A percentile compares a stretch with the other conserved stretches of the same genome.
phyloP scores from a whole-genome alignment of 2,113 vertebrate genomes.

The Tor tambroides region DNA sequence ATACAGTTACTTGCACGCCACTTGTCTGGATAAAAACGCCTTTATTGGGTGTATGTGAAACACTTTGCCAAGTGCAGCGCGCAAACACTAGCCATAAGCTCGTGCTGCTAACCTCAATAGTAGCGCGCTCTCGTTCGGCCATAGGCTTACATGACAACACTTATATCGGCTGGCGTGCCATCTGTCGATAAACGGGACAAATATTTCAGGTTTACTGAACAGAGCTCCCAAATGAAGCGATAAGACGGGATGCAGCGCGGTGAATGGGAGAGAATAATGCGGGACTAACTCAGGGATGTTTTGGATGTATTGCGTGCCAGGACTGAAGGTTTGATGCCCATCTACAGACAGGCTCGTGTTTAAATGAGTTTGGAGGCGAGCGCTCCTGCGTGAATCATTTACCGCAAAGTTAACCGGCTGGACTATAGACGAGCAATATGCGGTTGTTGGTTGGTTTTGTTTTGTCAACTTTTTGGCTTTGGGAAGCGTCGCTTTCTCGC shows the following conservation, averaged over 20 bases:
- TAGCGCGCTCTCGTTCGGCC: not conserved
- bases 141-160: not conserved
- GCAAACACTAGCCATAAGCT: not conserved
- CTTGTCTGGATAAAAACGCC: not conserved
- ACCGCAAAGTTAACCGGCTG: slow-evolving; percentile 7
- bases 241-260: not conserved
- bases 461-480: slow-evolving; percentile 34
- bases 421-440: slow-evolving; percentile 56
- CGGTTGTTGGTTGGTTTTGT: slow-evolving; percentile 51
- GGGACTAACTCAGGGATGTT: not conserved
- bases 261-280: not conserved
- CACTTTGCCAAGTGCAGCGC: slow-evolving; percentile 5
- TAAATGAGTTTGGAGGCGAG: not conserved
- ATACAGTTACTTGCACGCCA: not conserved
- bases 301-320: slow-evolving; percentile 10
- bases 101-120: not conserved
- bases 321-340: slow-evolving; percentile 6
- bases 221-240: not conserved
- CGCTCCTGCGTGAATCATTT: not conserved
- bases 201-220: not conserved
- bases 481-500: slow-evolving; percentile 64
- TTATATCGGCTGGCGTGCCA: slow-evolving; percentile 3
- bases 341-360: slow-evolving; percentile 1
- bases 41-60: slow-evolving; percentile 16
- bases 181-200: not conserved